Percentiles rank a stretch among this genome's conserved stretches.
Conservation (phyloP, 2,888 invertebrate genomes). For the Ashinkailepas kermadecensis region DNA sequence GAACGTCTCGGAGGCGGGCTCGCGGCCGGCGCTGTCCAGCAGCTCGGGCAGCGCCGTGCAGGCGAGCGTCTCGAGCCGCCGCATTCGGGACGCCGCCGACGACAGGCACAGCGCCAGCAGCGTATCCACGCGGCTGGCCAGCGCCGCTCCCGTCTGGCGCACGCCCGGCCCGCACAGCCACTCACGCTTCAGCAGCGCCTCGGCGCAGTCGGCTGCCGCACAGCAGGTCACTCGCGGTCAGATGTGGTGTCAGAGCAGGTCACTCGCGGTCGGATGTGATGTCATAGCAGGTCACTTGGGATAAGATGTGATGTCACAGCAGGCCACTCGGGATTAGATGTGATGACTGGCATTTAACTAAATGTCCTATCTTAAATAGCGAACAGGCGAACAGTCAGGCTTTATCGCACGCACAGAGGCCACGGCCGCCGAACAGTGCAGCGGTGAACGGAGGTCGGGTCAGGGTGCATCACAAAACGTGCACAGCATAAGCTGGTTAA, state of each 20-base stretch:
- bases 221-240: constrained; percentile 7
- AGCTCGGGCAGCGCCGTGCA: constrained; percentile 49
- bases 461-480: too few relatives aligned
- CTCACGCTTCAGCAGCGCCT: constrained; percentile 52
- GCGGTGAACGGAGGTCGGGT: too few relatives aligned
- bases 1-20: constrained; percentile 53
- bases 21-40: constrained; percentile 49
- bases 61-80: constrained; percentile 37
- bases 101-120: constrained; percentile 28
- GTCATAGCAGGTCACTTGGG: too few relatives aligned
- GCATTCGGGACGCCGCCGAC: constrained; percentile 40
- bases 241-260: background rate
- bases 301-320: too few relatives aligned
- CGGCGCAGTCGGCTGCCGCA: constrained; percentile 44
- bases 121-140: constrained; percentile 26
- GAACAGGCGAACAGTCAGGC: too few relatives aligned
- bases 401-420: too few relatives aligned
- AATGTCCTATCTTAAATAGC: too few relatives aligned
- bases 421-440: too few relatives aligned
- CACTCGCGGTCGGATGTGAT: too few relatives aligned
- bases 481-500: too few relatives aligned
- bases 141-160: constrained; percentile 46
- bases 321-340: too few relatives aligned
- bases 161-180: constrained; percentile 61
- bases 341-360: too few relatives aligned